Evolutionary conservation across 2,797 vertebrate species (phyloP), one percentile per base, ranked within the genome.

Genomic region (Parauchenoglanis ngamensis): DNA sequence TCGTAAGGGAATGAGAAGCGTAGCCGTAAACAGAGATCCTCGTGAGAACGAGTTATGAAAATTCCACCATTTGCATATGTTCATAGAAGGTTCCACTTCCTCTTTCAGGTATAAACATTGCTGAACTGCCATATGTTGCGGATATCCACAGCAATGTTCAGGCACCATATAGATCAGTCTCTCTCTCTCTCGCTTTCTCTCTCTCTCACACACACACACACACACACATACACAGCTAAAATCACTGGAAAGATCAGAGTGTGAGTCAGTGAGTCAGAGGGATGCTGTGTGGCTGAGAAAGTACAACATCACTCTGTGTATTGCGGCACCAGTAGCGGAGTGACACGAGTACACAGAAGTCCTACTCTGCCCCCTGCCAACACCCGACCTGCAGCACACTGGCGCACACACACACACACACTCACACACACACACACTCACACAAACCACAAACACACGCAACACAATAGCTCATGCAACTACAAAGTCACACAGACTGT

Each of bases 271-370:
- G 91, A 86, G 90, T 84, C 61, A 68, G 54, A 85, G 78, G 25
- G 76, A 19, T 54, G 73, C 63, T 81, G 89, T 88, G 90, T 90
- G 54, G 78, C 87, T 90, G 92, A 83, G 73, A 80, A 84, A 73
- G 63, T 57, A 89, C 73, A 89, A 84, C 84, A 77, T 84, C 83
- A 28, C 92, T 92, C 90, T 12, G 91, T 80, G 89, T 90, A 88
- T 90, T 88, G 93, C 85, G 93, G 94, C 92, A 94, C 96, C 94
- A 95, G 95, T 86, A 92, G 86, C 94, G 73, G 93, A 78, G 70
- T 94, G 94, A 94, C 88, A 95, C 95, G 65, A 90, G 91, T 88
- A 92, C 77, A 95, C 95, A 95, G 92, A 93, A 89, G 87, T 72
- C 84, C 89, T 93, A 93, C 93, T 94, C 92, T 92, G 90, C 88